These are phyloP conservation scores for Dicaeum eximium DNA, from an alignment of 2,113 vertebrate species.

Conservation along the genomic window DNA sequence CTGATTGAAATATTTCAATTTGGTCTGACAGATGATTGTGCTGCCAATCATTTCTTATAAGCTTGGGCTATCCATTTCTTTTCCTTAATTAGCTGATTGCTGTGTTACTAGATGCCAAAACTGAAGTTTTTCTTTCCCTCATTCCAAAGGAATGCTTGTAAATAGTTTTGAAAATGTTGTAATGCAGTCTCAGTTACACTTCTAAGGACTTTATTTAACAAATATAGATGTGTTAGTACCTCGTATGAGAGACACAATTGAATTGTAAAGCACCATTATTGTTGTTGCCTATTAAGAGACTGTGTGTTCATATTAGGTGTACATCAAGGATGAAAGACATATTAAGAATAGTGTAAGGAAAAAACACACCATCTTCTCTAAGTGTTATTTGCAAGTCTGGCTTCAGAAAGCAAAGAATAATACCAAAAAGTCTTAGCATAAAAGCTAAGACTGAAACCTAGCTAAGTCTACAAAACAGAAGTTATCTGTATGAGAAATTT, in stretches of 20 bases:
- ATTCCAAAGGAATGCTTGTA: background rate
- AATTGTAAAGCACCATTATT: background rate
- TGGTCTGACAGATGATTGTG: background rate
- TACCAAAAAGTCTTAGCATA: background rate
- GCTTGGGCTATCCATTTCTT: background rate
- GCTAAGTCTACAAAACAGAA: background rate
- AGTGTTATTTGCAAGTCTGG: background rate
- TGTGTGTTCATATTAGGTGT: background rate
- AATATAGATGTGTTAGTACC: background rate
- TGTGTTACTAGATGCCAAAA: background rate
- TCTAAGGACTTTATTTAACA: conserved; percentile 15
- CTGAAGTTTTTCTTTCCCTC: background rate
- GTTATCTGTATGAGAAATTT: background rate
- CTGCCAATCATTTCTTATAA: background rate
- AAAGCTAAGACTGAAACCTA: background rate
- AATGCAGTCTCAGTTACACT: background rate
- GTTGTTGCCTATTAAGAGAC: background rate
- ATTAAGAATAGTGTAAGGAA: background rate
- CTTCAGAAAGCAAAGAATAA: background rate
- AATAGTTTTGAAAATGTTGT: background rate
- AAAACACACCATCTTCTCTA: background rate
- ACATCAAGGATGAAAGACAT: background rate
- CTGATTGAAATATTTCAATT: background rate
- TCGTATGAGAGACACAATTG: background rate
- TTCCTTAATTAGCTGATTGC: background rate